Percentiles rank a stretch among this genome's conserved stretches.
Evolutionary conservation across 2,888 invertebrate genomes (phyloP).

Genomic region (Spialia ferax): DNA sequence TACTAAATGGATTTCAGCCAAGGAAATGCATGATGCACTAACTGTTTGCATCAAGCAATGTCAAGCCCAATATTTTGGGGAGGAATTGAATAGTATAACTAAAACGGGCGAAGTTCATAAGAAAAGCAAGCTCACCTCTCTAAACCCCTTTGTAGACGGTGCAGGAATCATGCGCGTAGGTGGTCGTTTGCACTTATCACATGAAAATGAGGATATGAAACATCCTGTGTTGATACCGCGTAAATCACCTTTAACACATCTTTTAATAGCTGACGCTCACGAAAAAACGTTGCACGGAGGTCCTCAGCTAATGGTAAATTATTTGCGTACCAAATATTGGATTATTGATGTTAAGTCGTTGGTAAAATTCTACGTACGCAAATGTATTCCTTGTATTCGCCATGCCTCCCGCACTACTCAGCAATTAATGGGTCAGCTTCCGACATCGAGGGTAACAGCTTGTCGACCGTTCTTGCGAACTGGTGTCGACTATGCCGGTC

Average conservation of each 20-base stretch:
- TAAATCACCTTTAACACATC: background rate
- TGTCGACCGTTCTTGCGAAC: background rate
- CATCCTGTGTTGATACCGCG: background rate
- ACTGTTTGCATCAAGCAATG: background rate
- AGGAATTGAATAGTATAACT: background rate
- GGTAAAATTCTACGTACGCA: background rate
- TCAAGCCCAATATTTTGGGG: background rate
- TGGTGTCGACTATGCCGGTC: background rate
- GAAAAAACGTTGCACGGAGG: background rate
- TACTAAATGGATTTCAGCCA: background rate
- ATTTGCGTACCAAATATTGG: conserved; percentile 5
- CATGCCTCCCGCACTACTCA: background rate
- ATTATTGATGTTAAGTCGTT: background rate
- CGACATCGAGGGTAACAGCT: background rate
- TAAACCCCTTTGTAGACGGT: background rate
- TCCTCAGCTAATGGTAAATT: background rate
- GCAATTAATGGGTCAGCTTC: background rate
- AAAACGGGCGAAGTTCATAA: background rate
- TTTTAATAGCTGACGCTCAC: background rate
- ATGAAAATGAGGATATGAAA: background rate
- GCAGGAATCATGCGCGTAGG: background rate
- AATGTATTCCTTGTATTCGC: background rate
- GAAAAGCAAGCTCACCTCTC: background rate
- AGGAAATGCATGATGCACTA: background rate
- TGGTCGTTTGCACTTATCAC: background rate